Base-by-base conservation (phyloP, 2,888 invertebrate species). In the Diogma glabrata region DNA sequence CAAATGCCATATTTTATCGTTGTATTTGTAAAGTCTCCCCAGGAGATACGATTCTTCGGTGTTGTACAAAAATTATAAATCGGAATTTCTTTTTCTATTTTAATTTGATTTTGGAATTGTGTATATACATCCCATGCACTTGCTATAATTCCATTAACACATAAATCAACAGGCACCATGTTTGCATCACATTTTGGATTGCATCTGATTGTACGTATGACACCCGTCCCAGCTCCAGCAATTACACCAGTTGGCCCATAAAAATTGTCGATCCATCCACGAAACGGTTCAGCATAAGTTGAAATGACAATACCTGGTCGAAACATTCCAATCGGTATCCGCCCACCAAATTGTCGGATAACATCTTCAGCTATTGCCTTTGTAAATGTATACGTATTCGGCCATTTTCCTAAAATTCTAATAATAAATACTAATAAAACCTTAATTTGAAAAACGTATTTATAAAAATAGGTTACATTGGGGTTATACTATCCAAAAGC, bases 311-410 rank as follows among this genome's bases (percentile, higher is more conserved):
- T 88, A 1, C 89, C 82, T 0, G 94, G 94, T 56, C 93, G 73
- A 57, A 90, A 78, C 53, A 94, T 81, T 55, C 85, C 86, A 12
- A 89, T 73, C 0, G 93, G 92, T 57, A 93, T 65, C n/a, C 78
- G 77, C 40, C 70, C 72, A 0, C 80, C 82, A 59, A 82, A 78
- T 50, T 74, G 75, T 47, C 77, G 69, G 1, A 93, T 74, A 2
- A 86, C 73, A 54, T 83, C 79, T 64, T 94, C 94, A 0, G 90
- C 90, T 1, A 93, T 71, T 1, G 90, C 89, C 71, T 95, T 95
- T 0, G 94, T 93, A 64, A 82, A 87, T 2, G 91, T 85, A 64
- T 94, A 95, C 0, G 92, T 92, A 63, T 95, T 94, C 0, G 93
- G 94, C 64, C 85, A 84, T 30, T 75, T 72, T 14, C 78, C 81